These are phyloP conservation scores for Nanorana parkeri DNA, from an alignment of 2,113 vertebrate species.

Conservation along the genomic window DNA sequence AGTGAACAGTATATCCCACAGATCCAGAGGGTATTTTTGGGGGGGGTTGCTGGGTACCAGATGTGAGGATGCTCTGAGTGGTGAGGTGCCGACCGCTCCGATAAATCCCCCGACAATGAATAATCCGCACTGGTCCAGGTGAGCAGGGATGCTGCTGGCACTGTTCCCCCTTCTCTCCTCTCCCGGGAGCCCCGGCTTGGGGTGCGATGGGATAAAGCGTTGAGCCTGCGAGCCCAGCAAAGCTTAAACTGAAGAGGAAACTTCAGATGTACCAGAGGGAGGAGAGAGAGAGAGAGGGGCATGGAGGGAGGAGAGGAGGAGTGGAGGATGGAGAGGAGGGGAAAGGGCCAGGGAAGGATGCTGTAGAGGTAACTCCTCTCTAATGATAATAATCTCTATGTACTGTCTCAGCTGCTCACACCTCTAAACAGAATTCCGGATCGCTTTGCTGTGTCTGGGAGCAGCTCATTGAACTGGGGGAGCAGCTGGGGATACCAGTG, in stretches of 20 bases:
- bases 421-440: too few relatives aligned
- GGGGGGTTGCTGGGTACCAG: conserved; percentile 27
- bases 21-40: conserved; percentile 5
- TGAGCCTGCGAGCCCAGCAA: conserved; percentile 16
- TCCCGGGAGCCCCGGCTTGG: neutral
- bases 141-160: neutral
- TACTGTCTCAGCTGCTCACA: too few relatives aligned
- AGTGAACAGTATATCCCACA: conserved; percentile 8
- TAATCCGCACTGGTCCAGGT: neutral
- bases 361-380: neutral
- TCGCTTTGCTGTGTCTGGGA: too few relatives aligned
- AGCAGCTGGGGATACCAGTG: too few relatives aligned
- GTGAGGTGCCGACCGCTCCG: too few relatives aligned
- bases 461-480: too few relatives aligned
- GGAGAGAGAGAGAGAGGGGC: conserved; percentile 45
- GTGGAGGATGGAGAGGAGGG: neutral
- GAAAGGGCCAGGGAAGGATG: conserved; percentile 2
- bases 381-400: too few relatives aligned
- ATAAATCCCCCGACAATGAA: too few relatives aligned
- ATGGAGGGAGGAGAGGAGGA: conserved; percentile 10
- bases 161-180: neutral
- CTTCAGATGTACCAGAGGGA: conserved; percentile 64
- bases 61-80: too few relatives aligned
- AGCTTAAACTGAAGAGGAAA: conserved; percentile 61
- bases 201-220: conserved; percentile 25